These are phyloP conservation scores for Melanotaenia maccullochi DNA, from an alignment of 2,797 vertebrate species.

Conservation along the genomic window DNA sequence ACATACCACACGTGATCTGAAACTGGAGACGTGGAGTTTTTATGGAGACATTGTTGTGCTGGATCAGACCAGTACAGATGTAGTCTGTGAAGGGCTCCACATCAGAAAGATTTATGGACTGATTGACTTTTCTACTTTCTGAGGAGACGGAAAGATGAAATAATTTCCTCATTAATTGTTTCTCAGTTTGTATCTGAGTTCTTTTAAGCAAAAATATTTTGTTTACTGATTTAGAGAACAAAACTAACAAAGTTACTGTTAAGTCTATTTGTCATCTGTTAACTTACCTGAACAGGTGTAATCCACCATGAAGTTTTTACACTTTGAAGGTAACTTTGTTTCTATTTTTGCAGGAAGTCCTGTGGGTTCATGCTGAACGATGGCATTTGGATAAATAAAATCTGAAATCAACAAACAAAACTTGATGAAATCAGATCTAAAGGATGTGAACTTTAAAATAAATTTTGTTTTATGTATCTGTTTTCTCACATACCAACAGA, in stretches of 20 bases:
- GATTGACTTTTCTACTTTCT: accelerated
- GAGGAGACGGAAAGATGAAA: constrained; percentile 17
- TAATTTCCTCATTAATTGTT: neutral
- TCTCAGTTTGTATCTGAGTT: neutral
- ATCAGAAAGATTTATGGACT: accelerated
- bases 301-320: neutral
- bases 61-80: constrained; percentile 25
- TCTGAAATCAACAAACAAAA: constrained; percentile 5
- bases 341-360: constrained; percentile 8
- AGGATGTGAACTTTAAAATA: neutral
- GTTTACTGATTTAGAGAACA: too few relatives aligned
- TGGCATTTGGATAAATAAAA: constrained; percentile 3
- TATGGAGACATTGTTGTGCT: accelerated
- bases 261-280: neutral
- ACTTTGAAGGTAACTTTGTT: neutral
- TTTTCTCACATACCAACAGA: constrained; percentile 29
- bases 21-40: accelerated
- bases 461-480: too few relatives aligned
- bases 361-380: accelerated
- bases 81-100: constrained; percentile 52
- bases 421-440: neutral
- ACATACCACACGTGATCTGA: constrained; percentile 60
- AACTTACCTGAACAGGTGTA: constrained; percentile 54
- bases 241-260: too few relatives aligned
- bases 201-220: neutral